Evolutionary conservation across 2,113 vertebrate genomes (phyloP).

Genomic region (Atlantisia rogersi): DNA sequence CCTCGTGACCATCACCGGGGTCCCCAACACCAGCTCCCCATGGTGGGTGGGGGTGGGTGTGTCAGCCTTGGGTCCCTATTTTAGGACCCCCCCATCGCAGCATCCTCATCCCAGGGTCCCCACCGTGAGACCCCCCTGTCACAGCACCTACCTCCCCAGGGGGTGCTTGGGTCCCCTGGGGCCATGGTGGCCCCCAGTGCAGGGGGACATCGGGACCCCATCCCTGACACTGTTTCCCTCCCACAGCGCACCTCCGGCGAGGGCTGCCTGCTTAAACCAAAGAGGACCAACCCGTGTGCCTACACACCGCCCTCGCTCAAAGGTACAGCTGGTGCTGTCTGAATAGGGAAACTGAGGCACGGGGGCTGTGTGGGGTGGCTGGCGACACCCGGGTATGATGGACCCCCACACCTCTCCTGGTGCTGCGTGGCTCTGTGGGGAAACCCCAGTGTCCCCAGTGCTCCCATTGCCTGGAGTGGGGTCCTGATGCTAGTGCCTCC

Average conservation of each 20-base stretch:
- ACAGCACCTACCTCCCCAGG: rapidly evolving
- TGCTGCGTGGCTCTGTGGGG: rapidly evolving
- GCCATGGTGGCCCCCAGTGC: rapidly evolving
- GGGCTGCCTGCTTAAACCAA: conserved; percentile 86
- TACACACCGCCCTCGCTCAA: conserved; percentile 94
- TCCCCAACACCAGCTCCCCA: neutral
- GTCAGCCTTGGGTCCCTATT: neutral
- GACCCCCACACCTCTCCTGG: neutral
- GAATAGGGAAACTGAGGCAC: neutral
- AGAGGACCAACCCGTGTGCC: conserved; percentile 81
- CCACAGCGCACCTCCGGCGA: conserved; percentile 85
- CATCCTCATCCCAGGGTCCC: neutral
- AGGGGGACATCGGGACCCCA: rapidly evolving
- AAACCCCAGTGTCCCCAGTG: neutral
- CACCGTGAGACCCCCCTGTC: rapidly evolving
- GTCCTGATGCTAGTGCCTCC: neutral
- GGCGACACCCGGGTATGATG: rapidly evolving
- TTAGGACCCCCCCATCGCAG: rapidly evolving
- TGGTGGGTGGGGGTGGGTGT: rapidly evolving
- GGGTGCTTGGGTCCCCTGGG: neutral
- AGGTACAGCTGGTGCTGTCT: conserved; percentile 71
- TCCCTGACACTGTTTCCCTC: rapidly evolving
- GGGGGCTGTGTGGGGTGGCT: rapidly evolving
- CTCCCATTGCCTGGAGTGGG: neutral
- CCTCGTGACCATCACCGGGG: neutral